phyloP scores from a whole-genome alignment of 2,113 vertebrate genomes.

The Eurystomus gularis region DNA sequence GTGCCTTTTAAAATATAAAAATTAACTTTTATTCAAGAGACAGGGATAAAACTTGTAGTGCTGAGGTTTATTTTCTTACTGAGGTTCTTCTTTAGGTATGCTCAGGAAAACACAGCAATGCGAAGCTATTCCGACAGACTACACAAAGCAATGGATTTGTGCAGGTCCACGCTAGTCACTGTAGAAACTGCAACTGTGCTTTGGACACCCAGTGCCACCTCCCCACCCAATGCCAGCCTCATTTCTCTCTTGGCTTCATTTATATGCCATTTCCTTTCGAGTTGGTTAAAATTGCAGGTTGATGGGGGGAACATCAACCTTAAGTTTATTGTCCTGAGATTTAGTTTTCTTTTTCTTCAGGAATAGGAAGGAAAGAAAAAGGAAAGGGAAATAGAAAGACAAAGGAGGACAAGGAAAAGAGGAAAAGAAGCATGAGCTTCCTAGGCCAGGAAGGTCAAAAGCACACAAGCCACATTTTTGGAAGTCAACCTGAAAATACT shows the following conservation, averaged over 20 bases:
- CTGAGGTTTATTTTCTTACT: not conserved
- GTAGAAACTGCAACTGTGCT: not conserved
- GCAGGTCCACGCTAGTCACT: not conserved
- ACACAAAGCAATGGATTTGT: not conserved
- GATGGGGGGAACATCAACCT: not conserved
- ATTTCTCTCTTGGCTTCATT: not conserved
- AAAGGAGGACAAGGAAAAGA: not conserved
- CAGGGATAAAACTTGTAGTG: not conserved
- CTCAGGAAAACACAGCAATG: not conserved
- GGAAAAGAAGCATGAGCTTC: not conserved
- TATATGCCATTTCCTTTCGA: not conserved
- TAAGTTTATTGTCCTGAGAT: not conserved
- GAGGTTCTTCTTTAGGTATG: not conserved
- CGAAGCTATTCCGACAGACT: not conserved
- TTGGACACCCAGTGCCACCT: not conserved
- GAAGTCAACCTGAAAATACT: slow-evolving; percentile 49
- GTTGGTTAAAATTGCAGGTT: not conserved
- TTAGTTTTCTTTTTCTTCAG: not conserved
- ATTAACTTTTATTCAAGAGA: not conserved
- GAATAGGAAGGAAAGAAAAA: not conserved
- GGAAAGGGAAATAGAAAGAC: not conserved
- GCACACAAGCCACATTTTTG: slow-evolving; percentile 31
- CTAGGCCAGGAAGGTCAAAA: not conserved
- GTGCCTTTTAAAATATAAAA: slow-evolving; percentile 3
- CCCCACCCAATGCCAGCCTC: not conserved